These are phyloP conservation scores for Cyprinella venusta DNA, from an alignment of 2,797 vertebrate species.

Conservation along the genomic window DNA sequence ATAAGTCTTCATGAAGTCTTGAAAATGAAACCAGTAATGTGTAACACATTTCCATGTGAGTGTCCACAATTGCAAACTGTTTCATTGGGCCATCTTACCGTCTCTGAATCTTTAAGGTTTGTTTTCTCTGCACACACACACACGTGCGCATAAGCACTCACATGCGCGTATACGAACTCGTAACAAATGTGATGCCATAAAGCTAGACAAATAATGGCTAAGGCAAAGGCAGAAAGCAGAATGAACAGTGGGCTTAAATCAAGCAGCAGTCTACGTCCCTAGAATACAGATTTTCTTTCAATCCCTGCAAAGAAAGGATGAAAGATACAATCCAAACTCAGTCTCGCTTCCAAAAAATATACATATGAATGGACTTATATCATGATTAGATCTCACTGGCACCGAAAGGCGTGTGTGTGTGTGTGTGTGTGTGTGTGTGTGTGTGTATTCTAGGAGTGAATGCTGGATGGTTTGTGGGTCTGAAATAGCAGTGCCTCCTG, in stretches of 20 bases:
- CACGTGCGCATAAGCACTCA: background rate
- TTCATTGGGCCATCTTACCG: slow-evolving; percentile 8
- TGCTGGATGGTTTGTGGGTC: slow-evolving; percentile 13
- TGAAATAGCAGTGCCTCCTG: slow-evolving; percentile 21
- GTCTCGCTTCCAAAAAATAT: slow-evolving; percentile 47
- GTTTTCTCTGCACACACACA: background rate
- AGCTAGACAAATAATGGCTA: slow-evolving; percentile 29
- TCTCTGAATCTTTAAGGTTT: background rate
- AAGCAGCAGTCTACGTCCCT: background rate
- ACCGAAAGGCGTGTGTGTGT: slow-evolving; percentile 14
- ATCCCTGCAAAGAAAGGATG: slow-evolving; percentile 18
- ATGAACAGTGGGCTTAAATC: slow-evolving; percentile 49
- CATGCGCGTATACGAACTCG: background rate
- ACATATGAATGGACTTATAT: slow-evolving; percentile 49
- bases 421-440: background rate
- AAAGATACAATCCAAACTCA: slow-evolving; percentile 15
- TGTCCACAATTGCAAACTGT: slow-evolving; percentile 35
- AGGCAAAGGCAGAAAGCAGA: slow-evolving; percentile 23
- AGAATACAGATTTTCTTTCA: slow-evolving; percentile 35
- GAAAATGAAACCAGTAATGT: slow-evolving; percentile 37
- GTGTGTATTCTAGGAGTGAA: slow-evolving; percentile 12
- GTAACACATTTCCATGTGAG: slow-evolving; percentile 21
- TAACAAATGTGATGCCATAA: slow-evolving; percentile 20
- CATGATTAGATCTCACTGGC: slow-evolving; percentile 50
- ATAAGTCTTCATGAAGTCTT: slow-evolving; percentile 39